These are phyloP conservation scores for Amyelois transitella DNA, from an alignment of 1,140 invertebrate species.

Conservation along the genomic window DNA sequence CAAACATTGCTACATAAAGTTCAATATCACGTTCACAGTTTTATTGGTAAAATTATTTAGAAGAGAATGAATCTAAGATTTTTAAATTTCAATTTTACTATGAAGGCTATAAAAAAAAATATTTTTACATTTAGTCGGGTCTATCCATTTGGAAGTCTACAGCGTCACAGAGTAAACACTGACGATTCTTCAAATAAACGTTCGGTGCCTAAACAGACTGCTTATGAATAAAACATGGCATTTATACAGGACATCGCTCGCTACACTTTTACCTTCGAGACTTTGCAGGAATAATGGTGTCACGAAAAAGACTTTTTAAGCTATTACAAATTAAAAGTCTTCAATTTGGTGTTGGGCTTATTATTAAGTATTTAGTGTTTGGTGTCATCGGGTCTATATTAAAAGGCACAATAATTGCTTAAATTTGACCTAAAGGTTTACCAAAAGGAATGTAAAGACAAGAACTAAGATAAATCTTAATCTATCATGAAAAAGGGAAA, in stretches of 20 bases:
- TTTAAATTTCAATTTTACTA: not conserved
- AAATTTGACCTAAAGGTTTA: not conserved
- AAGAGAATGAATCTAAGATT: not conserved
- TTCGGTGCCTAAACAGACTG: constrained; percentile 30
- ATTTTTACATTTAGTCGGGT: no score
- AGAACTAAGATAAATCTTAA: no score
- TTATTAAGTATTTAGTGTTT: no score
- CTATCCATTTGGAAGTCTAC: no score
- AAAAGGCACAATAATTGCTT: not conserved
- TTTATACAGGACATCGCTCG: constrained; percentile 45
- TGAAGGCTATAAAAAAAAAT: no score
- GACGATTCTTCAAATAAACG: constrained; percentile 14
- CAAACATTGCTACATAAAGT: no score
- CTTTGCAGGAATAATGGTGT: constrained; percentile 7
- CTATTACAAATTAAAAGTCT: not conserved
- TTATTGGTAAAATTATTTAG: not conserved
- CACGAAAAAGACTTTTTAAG: not conserved
- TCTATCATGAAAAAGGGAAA: not conserved
- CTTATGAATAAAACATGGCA: constrained; percentile 49
- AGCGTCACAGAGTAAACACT: not conserved
- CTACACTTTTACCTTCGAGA: constrained; percentile 18
- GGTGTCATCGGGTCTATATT: no score
- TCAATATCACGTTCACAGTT: no score
- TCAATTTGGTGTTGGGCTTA: no score
- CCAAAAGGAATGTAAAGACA: not conserved